Percentiles rank a stretch among this genome's conserved stretches.
Evolutionary conservation across 2,888 invertebrate species (phyloP).

Genomic region (Lobophora halterata): DNA sequence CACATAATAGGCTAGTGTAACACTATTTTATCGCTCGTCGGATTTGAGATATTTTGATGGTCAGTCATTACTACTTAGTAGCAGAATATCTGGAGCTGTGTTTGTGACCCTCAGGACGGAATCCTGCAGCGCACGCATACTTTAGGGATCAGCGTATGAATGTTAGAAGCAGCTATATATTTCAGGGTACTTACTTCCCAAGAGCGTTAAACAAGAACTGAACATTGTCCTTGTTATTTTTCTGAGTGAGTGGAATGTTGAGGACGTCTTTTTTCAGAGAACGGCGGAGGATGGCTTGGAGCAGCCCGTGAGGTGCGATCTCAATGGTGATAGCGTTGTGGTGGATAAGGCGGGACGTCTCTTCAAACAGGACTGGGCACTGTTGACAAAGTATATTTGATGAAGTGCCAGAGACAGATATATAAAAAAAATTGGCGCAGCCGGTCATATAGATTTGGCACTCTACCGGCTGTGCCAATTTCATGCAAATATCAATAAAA

Average conservation of each 20-base stretch:
- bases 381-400: slow-evolving; percentile 38
- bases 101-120: no score
- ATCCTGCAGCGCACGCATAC: no score
- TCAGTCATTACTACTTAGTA: no score
- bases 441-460: no score
- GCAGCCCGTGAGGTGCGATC: slow-evolving; percentile 93
- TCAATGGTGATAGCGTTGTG: slow-evolving; percentile 92
- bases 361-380: slow-evolving; percentile 89
- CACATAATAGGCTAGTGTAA: no score
- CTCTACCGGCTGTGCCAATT: no score
- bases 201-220: slow-evolving; percentile 82
- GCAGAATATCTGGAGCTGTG: no score
- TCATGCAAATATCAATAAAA: no score
- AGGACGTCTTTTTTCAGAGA: slow-evolving; percentile 86
- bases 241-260: slow-evolving; percentile 88
- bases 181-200: slow-evolving; percentile 80
- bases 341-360: slow-evolving; percentile 89
- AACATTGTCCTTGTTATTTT: slow-evolving; percentile 83
- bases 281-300: slow-evolving; percentile 92
- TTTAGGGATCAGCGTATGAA: neutral
- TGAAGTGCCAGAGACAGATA: no score
- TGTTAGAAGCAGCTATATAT: neutral
- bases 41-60: no score
- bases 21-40: no score
- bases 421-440: no score